Conservation (phyloP, 2,888 invertebrate genomes). For the Eupithecia pulchellata region DNA sequence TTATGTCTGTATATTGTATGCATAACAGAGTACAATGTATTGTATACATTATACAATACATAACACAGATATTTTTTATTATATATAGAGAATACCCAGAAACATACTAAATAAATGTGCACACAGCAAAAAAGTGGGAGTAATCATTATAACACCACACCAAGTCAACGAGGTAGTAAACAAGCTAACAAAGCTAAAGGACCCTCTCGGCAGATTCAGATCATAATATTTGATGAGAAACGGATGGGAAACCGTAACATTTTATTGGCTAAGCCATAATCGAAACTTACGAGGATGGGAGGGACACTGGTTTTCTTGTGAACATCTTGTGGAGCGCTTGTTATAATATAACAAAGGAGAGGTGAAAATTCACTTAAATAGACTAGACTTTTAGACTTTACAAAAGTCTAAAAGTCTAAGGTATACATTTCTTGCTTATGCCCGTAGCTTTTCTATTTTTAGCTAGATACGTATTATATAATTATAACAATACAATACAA, state of each 20-base stretch:
- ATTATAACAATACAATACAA: too few relatives aligned
- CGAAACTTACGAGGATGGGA: background rate
- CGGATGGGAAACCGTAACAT: constrained; percentile 15
- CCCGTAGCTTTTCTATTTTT: too few relatives aligned
- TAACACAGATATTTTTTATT: too few relatives aligned
- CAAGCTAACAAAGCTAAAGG: constrained; percentile 2
- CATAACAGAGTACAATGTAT: too few relatives aligned
- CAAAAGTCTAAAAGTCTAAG: background rate
- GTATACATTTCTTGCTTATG: background rate
- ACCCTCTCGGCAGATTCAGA: constrained; percentile 1
- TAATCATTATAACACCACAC: background rate
- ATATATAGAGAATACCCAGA: too few relatives aligned
- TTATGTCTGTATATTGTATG: too few relatives aligned
- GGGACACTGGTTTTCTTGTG: constrained; percentile 2
- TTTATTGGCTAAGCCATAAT: constrained; percentile 14
- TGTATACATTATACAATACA: too few relatives aligned
- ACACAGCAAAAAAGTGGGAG: background rate
- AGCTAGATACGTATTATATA: too few relatives aligned
- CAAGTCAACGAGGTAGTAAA: constrained; percentile 1
- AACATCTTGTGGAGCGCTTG: constrained; percentile 1
- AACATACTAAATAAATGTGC: too few relatives aligned
- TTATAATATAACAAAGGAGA: background rate
- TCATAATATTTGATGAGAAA: constrained; percentile 19
- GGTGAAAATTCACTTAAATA: background rate
- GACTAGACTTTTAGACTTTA: too few relatives aligned